Evolutionary conservation across 2,888 invertebrate genomes (phyloP), one percentile per base, ranked within the genome.

Genomic region (Ectemnius cavifrons): DNA sequence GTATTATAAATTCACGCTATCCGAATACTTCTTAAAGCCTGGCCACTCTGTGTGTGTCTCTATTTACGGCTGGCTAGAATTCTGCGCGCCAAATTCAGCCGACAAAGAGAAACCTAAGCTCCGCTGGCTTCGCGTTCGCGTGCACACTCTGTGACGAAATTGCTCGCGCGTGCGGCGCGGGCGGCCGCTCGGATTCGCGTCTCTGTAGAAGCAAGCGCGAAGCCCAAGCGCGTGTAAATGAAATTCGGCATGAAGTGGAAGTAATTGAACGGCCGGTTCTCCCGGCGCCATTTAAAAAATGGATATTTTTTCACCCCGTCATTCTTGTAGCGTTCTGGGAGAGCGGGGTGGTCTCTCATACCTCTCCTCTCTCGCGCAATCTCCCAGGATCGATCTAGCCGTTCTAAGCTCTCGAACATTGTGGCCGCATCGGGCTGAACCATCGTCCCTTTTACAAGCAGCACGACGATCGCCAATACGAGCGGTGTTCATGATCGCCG

Each of bases 401-500:
- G 11, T 37, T 37, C 37, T 11, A 37, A 37, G 37, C 37, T 37
- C 37, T 37, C 16, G n/a, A 16, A 14, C 13, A 5, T 52, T 13
- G 11, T 13, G 13, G 52, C 16, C n/a, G 52, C 52, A 5, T 52
- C 52, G 52, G 8, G 52, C 16, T 16, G 4, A 6, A 52, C n/a
- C 16, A 13, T 52, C 52, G 52, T 37, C 67, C 59, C 56, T 47
- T 47, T 37, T 67, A 63, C 74, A 67, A 71, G 60, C 65, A 46
- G 49, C 60, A 66, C 63, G 14, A 6, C 14, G 4, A 14, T 28
- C n/a, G 58, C 56, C 65, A 67, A 60, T 66, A 66, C 60, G 47
- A 56, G 56, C 71, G 66, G 47, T 63, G 49, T 20, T 47, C 71
- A 60, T 63, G 63, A 71, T 71, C 67, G 27, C 63, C 45, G 47